Evolutionary conservation across 1,140 invertebrate genomes (phyloP).

Genomic region (Drosophila ficusphila): DNA sequence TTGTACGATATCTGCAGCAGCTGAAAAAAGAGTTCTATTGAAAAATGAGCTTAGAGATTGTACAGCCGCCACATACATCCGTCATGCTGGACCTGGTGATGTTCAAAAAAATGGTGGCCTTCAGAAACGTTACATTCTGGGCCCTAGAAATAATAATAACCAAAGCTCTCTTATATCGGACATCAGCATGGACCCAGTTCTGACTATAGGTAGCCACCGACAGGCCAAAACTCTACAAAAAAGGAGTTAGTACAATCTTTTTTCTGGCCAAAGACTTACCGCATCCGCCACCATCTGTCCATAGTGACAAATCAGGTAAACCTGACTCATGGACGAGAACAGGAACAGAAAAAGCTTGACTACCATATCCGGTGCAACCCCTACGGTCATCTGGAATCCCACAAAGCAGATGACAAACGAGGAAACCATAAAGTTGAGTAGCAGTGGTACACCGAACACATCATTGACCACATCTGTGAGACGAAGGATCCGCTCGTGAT

Average conservation of each 20-base stretch:
- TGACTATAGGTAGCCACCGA: constrained; percentile 61
- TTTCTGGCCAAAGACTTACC: constrained; percentile 17
- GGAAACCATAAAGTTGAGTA: constrained; percentile 68
- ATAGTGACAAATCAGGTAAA: constrained; percentile 68
- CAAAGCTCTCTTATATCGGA: constrained; percentile 55
- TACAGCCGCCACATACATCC: no score
- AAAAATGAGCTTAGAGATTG: no score
- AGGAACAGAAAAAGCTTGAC: constrained; percentile 56
- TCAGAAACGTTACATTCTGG: constrained; percentile 53
- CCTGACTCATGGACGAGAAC: constrained; percentile 48
- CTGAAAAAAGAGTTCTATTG: no score
- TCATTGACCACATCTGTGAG: constrained; percentile 42
- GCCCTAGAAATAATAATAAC: constrained; percentile 57
- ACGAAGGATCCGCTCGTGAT: constrained; percentile 42
- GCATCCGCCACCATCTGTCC: constrained; percentile 66
- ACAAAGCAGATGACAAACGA: constrained; percentile 77
- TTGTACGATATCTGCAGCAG: constrained; percentile 70
- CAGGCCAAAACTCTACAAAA: constrained; percentile 51
- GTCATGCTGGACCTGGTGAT: constrained; percentile 21
- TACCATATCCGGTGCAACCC: constrained; percentile 44
- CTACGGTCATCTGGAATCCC: constrained; percentile 70
- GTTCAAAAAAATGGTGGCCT: constrained; percentile 54
- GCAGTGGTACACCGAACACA: constrained; percentile 58
- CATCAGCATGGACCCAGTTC: constrained; percentile 56
- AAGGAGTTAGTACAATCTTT: no score